Conservation (phyloP, 2,888 invertebrate species). For the Aporophyla lueneburgensis region DNA sequence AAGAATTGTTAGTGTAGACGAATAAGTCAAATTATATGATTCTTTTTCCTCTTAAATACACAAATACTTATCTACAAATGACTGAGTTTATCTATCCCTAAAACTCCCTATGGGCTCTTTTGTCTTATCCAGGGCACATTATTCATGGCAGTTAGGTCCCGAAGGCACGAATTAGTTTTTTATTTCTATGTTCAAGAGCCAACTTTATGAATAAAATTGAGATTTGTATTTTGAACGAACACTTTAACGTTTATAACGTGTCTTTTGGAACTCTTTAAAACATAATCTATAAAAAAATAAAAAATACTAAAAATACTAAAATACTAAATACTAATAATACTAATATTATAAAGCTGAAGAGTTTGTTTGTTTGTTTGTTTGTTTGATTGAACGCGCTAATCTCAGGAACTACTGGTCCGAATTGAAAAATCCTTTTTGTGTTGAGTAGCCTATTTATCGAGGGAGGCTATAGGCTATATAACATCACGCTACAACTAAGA, state of each 20-base stretch:
- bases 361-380: no score
- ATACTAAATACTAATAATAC: no score
- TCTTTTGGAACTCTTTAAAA: slow-evolving; percentile 43
- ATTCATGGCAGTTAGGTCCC: slow-evolving; percentile 48
- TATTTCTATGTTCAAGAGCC: slow-evolving; percentile 27
- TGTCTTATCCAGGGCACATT: slow-evolving; percentile 33
- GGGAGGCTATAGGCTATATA: no score
- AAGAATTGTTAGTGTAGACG: not conserved
- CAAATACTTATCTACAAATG: not conserved
- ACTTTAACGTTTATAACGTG: slow-evolving; percentile 19
- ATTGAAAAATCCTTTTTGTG: no score
- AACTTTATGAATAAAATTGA: slow-evolving; percentile 58
- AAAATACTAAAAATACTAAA: no score
- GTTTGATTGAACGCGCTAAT: no score
- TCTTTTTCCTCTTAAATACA: not conserved
- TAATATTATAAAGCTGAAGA: no score
- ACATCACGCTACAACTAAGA: no score
- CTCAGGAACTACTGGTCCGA: no score
- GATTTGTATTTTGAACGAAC: slow-evolving; percentile 37
- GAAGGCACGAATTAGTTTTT: slow-evolving; percentile 51
- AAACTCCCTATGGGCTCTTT: slow-evolving; percentile 46
- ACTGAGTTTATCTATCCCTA: slow-evolving; percentile 19
- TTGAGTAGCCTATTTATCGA: no score
- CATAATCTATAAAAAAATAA: slow-evolving; percentile 17
- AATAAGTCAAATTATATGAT: not conserved